Evolutionary conservation across 2,888 invertebrate species (phyloP), one percentile per base, ranked within the genome.

Genomic region (Ecliptopera silaceata): DNA sequence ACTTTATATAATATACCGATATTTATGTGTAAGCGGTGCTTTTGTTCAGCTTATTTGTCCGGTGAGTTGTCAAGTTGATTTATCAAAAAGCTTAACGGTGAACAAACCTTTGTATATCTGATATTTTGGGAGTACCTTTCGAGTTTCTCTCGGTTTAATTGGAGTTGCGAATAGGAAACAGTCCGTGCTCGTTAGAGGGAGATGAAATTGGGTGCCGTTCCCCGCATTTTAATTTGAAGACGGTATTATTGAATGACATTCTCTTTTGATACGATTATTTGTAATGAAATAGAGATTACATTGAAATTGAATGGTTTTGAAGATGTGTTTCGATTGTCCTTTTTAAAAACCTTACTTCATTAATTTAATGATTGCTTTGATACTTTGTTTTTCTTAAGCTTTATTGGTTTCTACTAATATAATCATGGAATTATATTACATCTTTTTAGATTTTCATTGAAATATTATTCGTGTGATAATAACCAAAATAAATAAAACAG

Each of bases 211-310:
- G 71, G 71, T 70, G 70, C 71, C 74, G 73, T 63, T 65, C 64
- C 74, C 71, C 73, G 78, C 71, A 80, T 82, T 82, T 79, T 77
- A 80, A 84, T 83, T 75, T 72, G 59, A 64, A 70, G 73, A 68
- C 59, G 61, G 69, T 63, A 63, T 65, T 71, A 57, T 70, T 68
- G 60, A 68, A 69, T 68, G 69, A 67, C 66, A 66, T 68, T 65
- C 66, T 68, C 48, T 59, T 65, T 61, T 62, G 55, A 62, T 60
- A 49, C 62, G 58, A 31, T 13, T 29, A 34, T 46, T 46, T 50
- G 34, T 36, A 61, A 41, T 36, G 41, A 44, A 32, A 47, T 39
- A 20, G 48, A 45, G 56, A 56, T 58, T 63, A 43, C 34, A 48
- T 58, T 51, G 18, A 42, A 51, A 57, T 47, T 52, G 44, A 17